Evolutionary conservation across 2,888 invertebrate species (phyloP).

Genomic region (Acronicta aceris): DNA sequence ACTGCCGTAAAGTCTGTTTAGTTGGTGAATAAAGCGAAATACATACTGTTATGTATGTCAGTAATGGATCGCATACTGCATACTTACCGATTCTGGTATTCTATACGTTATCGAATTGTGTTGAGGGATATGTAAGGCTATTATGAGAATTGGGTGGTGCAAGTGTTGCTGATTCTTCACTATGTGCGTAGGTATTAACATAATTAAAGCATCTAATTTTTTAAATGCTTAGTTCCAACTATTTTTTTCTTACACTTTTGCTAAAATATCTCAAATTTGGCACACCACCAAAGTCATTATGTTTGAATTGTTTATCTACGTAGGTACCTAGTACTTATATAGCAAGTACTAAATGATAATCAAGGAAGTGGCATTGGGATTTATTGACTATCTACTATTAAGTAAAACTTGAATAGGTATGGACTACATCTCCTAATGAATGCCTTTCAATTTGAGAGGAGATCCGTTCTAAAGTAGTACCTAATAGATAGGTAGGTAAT

Average conservation of each 20-base stretch:
- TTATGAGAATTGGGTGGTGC: constrained; percentile 52
- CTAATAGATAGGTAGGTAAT: too few species aligned
- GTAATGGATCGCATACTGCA: constrained; percentile 58
- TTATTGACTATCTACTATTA: constrained; percentile 11
- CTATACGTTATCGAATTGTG: constrained; percentile 64
- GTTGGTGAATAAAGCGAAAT: constrained; percentile 72
- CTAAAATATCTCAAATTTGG: constrained; percentile 45
- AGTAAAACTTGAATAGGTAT: constrained; percentile 2
- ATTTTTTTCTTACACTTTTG: constrained; percentile 27
- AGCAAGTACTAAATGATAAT: not conserved
- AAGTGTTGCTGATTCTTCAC: constrained; percentile 46
- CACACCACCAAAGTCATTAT: constrained; percentile 50
- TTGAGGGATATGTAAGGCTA: constrained; percentile 56
- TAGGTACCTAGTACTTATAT: not conserved
- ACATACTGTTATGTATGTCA: constrained; percentile 60
- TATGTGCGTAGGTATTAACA: constrained; percentile 43
- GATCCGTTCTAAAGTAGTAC: too few species aligned
- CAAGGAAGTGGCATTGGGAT: constrained; percentile 33
- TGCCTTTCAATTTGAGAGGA: too few species aligned
- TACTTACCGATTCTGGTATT: constrained; percentile 64
- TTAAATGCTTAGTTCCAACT: constrained; percentile 32
- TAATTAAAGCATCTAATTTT: constrained; percentile 27
- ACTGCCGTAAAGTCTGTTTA: constrained; percentile 66
- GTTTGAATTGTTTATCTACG: constrained; percentile 18
- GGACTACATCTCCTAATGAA: too few species aligned